Conservation (phyloP, 2,888 invertebrate species). For the Thymelicus sylvestris region DNA sequence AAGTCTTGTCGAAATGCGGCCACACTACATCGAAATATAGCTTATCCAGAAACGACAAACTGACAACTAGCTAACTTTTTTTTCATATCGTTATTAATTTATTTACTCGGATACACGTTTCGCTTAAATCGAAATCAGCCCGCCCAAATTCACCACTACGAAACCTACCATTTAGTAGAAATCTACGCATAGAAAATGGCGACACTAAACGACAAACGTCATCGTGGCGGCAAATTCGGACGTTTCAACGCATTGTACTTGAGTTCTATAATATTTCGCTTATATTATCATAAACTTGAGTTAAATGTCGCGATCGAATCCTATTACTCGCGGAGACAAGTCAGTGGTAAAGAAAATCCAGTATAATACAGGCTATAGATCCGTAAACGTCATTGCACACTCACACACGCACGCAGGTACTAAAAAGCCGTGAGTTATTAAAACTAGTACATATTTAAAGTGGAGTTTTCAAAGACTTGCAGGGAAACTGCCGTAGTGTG, state of each 20-base stretch:
- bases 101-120: constrained; percentile 66
- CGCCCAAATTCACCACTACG: constrained; percentile 42
- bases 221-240: constrained; percentile 13
- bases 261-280: constrained; percentile 70
- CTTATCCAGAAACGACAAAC: constrained; percentile 69
- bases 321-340: not conserved
- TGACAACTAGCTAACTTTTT: constrained; percentile 74
- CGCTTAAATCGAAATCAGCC: constrained; percentile 68
- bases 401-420: constrained; percentile 40
- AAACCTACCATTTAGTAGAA: constrained; percentile 49
- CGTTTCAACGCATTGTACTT: constrained; percentile 59
- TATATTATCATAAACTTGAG: constrained; percentile 62
- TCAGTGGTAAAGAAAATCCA: constrained; percentile 19
- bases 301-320: constrained; percentile 64
- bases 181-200: constrained; percentile 42
- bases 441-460: constrained; percentile 42
- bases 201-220: constrained; percentile 46
- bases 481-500: constrained; percentile 31
- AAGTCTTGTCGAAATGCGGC: constrained; percentile 47
- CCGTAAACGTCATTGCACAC: constrained; percentile 21
- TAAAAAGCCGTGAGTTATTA: constrained; percentile 46
- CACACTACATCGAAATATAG: constrained; percentile 48
- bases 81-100: constrained; percentile 24
- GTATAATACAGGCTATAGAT: constrained; percentile 16
- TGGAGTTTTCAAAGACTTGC: constrained; percentile 38